Base-by-base conservation (phyloP, 2,888 invertebrate species). In the Spilosoma lubricipeda region DNA sequence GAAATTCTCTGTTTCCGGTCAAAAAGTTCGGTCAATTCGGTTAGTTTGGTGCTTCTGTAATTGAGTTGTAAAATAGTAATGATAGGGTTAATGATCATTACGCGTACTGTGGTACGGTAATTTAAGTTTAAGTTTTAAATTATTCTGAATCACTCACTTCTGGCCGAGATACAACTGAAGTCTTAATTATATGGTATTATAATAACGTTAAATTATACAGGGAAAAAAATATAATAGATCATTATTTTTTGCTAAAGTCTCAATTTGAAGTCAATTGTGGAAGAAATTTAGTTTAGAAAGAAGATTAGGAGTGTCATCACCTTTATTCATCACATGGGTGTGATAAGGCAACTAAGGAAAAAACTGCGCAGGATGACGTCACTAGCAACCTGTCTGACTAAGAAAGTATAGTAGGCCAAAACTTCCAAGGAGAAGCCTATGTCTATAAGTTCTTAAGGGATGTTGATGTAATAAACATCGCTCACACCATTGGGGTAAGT, bases 1-100 rank as follows among this genome's bases (percentile, higher is more conserved):
- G 48, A 81, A 78, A 76, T 72, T 72, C 76, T 71, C 76, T 42
- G 76, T 80, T 82, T 83, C 78, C 80, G 77, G 71, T 79, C 74
- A 79, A 82, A 71, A 75, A 73, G 52, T 75, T 70, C 56, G 70
- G 63, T 72, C 70, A 27, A 70, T 73, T 65, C 45, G 68, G 68
- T 69, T 33, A 68, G 56, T 69, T 67, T 52, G 72, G 70, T 75
- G 48, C 45, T 66, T 67, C 39, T 72, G 27, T 72, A 73, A 67
- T 75, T 66, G 72, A 63, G 70, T 76, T 73, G 45, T 64, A 70
- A 56, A 72, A 70, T 75, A 72, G 70, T 70, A 67, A 80, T 80
- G 77, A 82, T 81, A 82, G 79, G 81, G 82, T 79, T 74, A 81
- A 82, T 82, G 74, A 77, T 75, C 75, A 82, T 82, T 82, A 81